A percentile compares a stretch with the other conserved stretches of the same genome.
Evolutionary conservation across 2,797 vertebrate species (phyloP).

Genomic region (Rhinophrynus dorsalis): DNA sequence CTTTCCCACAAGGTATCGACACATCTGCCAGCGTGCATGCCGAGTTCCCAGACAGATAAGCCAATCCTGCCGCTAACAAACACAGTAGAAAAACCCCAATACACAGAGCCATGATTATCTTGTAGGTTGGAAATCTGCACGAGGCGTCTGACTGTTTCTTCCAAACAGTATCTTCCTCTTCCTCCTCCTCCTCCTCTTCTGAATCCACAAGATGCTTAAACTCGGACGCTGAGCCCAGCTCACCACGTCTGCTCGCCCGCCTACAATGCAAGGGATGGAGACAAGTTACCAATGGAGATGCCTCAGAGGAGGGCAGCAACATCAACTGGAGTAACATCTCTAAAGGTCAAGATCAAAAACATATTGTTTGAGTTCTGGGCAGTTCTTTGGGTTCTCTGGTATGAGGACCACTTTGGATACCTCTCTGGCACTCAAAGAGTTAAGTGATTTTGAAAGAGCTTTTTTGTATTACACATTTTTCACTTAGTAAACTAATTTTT

Average conservation of each 20-base stretch:
- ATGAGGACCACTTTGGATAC: too few species aligned
- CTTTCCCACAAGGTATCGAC: conserved; percentile 58
- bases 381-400: too few species aligned
- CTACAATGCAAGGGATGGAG: neutral
- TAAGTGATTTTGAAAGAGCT: too few species aligned
- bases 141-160: conserved; percentile 56
- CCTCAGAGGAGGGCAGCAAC: too few species aligned
- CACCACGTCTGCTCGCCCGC: conserved; percentile 52
- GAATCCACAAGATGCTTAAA: conserved; percentile 75
- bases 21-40: conserved; percentile 57
- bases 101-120: conserved; percentile 65
- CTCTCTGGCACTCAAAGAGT: too few species aligned
- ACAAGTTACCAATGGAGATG: neutral
- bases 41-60: conserved; percentile 68
- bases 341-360: too few species aligned
- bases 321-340: too few species aligned
- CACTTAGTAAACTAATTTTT: too few species aligned
- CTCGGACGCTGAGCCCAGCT: conserved; percentile 71
- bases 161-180: conserved; percentile 65
- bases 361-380: too few species aligned
- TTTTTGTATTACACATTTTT: too few species aligned
- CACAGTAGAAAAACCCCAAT: conserved; percentile 61
- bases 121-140: conserved; percentile 65
- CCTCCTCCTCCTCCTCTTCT: conserved; percentile 64
- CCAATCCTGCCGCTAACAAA: conserved; percentile 65